Evolutionary conservation across 2,797 vertebrate species (phyloP).

Genomic region (Carcharodon carcharias): DNA sequence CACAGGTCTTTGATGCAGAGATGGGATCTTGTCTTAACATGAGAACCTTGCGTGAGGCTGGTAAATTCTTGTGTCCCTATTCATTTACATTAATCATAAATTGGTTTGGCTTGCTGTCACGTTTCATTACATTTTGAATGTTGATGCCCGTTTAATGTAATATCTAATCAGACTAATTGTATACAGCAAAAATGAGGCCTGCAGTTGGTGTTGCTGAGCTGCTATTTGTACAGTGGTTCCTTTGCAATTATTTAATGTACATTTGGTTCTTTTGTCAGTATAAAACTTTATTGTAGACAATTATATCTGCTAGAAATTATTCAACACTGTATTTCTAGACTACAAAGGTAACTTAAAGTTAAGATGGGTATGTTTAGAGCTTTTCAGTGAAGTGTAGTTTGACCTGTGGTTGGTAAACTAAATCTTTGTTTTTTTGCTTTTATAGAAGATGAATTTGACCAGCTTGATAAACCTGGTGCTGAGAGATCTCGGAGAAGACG

Average conservation of each 20-base stretch:
- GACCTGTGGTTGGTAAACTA: not conserved
- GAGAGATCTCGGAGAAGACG: slow-evolving; percentile 88
- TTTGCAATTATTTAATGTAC: not conserved
- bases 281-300: not conserved
- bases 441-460: slow-evolving; percentile 87
- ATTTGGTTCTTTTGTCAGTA: not conserved
- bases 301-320: not conserved
- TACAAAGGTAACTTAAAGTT: not conserved
- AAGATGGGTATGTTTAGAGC: not conserved
- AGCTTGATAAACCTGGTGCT: slow-evolving; percentile 92
- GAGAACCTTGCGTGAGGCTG: not conserved
- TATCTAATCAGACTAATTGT: not conserved
- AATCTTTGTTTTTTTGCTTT: slow-evolving; percentile 40
- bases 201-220: not conserved
- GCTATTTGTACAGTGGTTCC: not conserved
- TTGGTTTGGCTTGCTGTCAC: not conserved
- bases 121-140: not conserved
- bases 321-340: not conserved
- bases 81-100: not conserved
- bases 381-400: not conserved
- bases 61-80: not conserved
- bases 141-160: too few species aligned
- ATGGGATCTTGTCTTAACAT: not conserved
- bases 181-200: not conserved
- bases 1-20: not conserved